Evolutionary conservation across 64 coral and sea anemone genomes (phyloP), one percentile per base, ranked within the genome.

Genomic region (Pachyseris speciosa): DNA sequence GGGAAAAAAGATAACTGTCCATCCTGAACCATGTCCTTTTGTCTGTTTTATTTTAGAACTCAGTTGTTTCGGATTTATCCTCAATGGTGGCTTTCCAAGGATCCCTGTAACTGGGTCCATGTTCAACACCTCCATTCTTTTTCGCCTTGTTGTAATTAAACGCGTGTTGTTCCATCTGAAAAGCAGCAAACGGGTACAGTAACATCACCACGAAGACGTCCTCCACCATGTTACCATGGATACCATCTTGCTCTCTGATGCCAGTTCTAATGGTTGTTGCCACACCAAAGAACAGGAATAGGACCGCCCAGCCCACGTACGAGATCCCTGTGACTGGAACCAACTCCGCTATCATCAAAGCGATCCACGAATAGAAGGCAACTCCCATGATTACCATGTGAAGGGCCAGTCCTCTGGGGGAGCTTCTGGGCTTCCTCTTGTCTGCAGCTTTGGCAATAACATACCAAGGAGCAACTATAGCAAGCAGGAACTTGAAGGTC

Each of bases 401-500:
- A 76, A 42, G 50, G n/a, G 44, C 73, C 73, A 76, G 16, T 19
- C 2, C 43, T 31, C 11, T 32, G 4, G 44, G 27, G 22, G 42
- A 50, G 16, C 25, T 45, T 4, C 43, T 76, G 4, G 25, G 2
- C 32, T 41, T 64, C 30, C 29, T 53, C 43, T 58, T 81, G 15
- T 65, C 61, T 52, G 63, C 63, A 2, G 88, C 88, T 68, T 50
- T 69, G 8, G 58, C 88, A 52, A 90, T 90, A 1, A 78, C 74
- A 20, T 69, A 90, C 88, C 88, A 90, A 4, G 88, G 88, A 53
- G 88, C 88, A 52, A 83, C 7, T 15, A 68, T 65, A 3, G 89
- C 89, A 22, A 91, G 29, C 8, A 89, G 20, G 1, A 86, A 3
- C n/a, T 65, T 66, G 36, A 20, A 31, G 22, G 64, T 13, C 16